Evolutionary conservation across 2,888 invertebrate genomes (phyloP).

Genomic region (Thereva unica): DNA sequence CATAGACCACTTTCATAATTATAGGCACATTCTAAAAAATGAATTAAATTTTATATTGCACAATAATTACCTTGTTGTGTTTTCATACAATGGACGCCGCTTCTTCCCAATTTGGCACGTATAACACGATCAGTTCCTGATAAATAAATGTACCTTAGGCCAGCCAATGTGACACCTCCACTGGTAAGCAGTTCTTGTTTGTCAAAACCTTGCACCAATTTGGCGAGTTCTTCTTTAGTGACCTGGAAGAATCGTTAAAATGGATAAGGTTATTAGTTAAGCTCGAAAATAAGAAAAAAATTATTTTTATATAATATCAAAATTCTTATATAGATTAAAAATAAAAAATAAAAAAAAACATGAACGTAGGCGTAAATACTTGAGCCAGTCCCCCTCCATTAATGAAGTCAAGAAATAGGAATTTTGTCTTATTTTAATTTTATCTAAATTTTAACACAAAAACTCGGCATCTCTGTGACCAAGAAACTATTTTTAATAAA

Average conservation of each 20-base stretch:
- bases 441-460: too few relatives aligned
- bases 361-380: too few relatives aligned
- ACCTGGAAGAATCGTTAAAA: constrained; percentile 63
- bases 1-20: too few relatives aligned
- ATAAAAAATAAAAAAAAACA: constrained; percentile 1
- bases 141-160: constrained; percentile 92
- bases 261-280: too few relatives aligned
- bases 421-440: too few relatives aligned
- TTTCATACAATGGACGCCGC: constrained; percentile 95
- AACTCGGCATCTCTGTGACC: too few relatives aligned
- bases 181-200: constrained; percentile 88
- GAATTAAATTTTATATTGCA: neutral
- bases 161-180: constrained; percentile 89
- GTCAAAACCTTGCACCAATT: constrained; percentile 87
- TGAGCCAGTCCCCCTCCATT: too few relatives aligned
- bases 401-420: too few relatives aligned
- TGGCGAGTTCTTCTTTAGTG: constrained; percentile 88
- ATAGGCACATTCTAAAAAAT: too few relatives aligned
- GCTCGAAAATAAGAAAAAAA: constrained; percentile 22
- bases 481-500: too few relatives aligned
- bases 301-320: neutral
- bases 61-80: constrained; percentile 79
- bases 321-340: neutral
- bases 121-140: constrained; percentile 92
- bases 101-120: constrained; percentile 91